These are phyloP conservation scores for Catonia carolina DNA, from an alignment of 2,888 invertebrate genomes.

Conservation along the genomic window DNA sequence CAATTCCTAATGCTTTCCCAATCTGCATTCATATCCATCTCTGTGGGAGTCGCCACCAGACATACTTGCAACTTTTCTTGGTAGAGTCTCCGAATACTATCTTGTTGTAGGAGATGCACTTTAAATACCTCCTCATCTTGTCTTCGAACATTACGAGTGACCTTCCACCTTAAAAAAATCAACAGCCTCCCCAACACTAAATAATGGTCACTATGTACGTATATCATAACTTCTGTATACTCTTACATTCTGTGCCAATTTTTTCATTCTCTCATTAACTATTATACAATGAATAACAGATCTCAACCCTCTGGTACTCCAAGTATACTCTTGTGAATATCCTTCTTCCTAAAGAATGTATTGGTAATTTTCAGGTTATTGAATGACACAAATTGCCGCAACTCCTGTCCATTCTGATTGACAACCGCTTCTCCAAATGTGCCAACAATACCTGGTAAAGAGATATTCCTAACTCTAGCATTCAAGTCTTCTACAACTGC, in stretches of 20 bases:
- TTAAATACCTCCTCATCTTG: too few relatives aligned
- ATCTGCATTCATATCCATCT: not conserved
- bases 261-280: too few relatives aligned
- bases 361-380: not conserved
- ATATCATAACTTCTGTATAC: too few relatives aligned
- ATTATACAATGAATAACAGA: not conserved
- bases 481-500: not conserved
- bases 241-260: too few relatives aligned
- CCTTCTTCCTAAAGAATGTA: not conserved
- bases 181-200: conserved; percentile 2
- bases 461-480: too few relatives aligned
- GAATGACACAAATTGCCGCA: not conserved
- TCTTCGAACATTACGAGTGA: too few relatives aligned
- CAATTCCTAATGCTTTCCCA: not conserved
- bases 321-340: conserved; percentile 1
- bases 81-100: not conserved
- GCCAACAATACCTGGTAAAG: not conserved
- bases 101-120: too few relatives aligned
- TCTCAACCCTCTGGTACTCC: not conserved
- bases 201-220: too few relatives aligned
- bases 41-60: not conserved
- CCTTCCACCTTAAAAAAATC: not conserved
- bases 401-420: conserved; percentile 3
- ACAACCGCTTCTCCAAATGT: not conserved
- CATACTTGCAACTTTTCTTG: not conserved